Conservation (phyloP, 2,888 invertebrate species). For the Sturmia bella region DNA sequence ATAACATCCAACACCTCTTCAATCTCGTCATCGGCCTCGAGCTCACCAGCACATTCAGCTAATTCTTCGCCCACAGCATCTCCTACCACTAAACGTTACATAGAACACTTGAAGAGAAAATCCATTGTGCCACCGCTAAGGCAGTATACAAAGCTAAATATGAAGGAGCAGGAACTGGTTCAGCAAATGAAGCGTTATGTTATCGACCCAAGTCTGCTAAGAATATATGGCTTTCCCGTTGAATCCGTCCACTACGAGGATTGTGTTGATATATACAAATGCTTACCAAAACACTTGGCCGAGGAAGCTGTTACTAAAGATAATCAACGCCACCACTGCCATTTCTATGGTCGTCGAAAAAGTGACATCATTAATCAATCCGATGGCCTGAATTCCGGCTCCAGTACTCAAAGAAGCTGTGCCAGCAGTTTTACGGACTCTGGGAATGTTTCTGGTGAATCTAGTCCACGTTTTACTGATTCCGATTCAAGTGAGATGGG, state of each 20-base stretch:
- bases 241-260: constrained; percentile 85
- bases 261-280: constrained; percentile 86
- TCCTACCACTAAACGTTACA: constrained; percentile 72
- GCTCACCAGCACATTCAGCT: constrained; percentile 74
- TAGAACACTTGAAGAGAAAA: constrained; percentile 65
- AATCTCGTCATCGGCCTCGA: constrained; percentile 73
- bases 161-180: constrained; percentile 84
- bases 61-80: constrained; percentile 76
- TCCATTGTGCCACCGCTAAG: constrained; percentile 78
- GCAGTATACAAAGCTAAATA: constrained; percentile 81
- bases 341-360: constrained; percentile 58
- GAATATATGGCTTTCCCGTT: constrained; percentile 88
- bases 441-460: constrained; percentile 83
- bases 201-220: constrained; percentile 85
- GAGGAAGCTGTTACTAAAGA: constrained; percentile 59
- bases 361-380: constrained; percentile 75
- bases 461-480: constrained; percentile 83
- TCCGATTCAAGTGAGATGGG: constrained; percentile 79
- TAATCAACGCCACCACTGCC: constrained; percentile 69
- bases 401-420: constrained; percentile 40
- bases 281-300: constrained; percentile 82
- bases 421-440: constrained; percentile 80
- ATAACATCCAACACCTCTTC: constrained; percentile 62
- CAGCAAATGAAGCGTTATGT: constrained; percentile 85
- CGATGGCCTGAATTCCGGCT: constrained; percentile 74